Base-by-base conservation (phyloP, 2,888 invertebrate genomes). In the Eustalomyia histrio region DNA sequence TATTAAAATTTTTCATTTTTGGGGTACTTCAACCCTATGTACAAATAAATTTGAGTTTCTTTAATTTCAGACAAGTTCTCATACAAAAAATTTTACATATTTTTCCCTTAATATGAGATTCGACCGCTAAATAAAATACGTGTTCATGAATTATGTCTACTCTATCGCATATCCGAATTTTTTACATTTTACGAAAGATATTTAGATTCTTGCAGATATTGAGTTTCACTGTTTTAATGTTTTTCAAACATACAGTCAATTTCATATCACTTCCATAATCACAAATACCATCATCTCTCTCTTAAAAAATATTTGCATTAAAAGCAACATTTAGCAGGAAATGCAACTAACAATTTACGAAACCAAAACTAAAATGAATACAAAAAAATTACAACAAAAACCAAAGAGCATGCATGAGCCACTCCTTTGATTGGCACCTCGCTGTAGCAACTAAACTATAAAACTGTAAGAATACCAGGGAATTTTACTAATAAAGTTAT, bases 371-470 rank as follows among this genome's bases (percentile, higher is more conserved):
- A 64, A 68, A 29, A 55, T 6, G 17, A 58, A 57, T 43, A 47
- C 39, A 63, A 29, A 50, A 69, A 53, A 64, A 76, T 43, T 12
- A 33, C 29, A 65, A 33, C 29, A 65, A 18, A 9, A 71, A 67
- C 65, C 67, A 61, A 50, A 33, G 29, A 29, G 65, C 67, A 73
- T 78, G 61, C 78, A 50, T 67, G 67, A 63, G 35, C 55, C 61
- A 68, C 72, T 79, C 72, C 78, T 67, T 79, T 73, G 72, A 79
- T 79, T 79, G 67, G 72, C 78, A 79, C 78, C 72, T 73, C 24
- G 24, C 47, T 61, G 52, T 71, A 8, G 16, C 24, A 12, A 14
- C 29, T 1, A 21, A 12, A 50, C 50, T 33, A 2, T 29, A 29
- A 35, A 6, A 16, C 16, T 21, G 21, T 29, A 52, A 29, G 24